Evolutionary conservation across 2,797 vertebrate genomes (phyloP), one percentile per base, ranked within the genome.

Genomic region (Notolepis coatsorum): DNA sequence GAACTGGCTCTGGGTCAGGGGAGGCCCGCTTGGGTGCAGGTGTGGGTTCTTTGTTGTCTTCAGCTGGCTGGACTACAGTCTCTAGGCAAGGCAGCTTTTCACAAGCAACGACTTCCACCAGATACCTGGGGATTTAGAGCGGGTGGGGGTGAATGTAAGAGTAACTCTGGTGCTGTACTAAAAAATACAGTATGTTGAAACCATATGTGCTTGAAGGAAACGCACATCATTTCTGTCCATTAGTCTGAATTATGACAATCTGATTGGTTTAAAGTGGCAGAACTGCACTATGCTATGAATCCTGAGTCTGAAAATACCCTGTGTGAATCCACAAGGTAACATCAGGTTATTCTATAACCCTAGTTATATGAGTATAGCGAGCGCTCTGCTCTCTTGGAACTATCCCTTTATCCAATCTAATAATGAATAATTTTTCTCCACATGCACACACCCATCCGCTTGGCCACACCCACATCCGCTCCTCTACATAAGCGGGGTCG

Each of bases 71-170:
- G 21, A 41, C 9, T 21, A 68, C 65, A 49, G 51, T 18, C 48
- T n/a, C n/a, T n/a, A n/a, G 38, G 24, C 6, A 3, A 6, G 6
- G 4, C 0, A 25, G 2, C 2, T 58, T 72, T 30, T 71, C 71
- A 57, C 71, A 56, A 0, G 75, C 65, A 60, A 79, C 73, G n/a
- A 85, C 12, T 13, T 90, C 86, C 3, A 82, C 7, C 41, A 80
- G 30, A 54, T 65, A 78, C 61, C 92, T 92, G 74, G 8, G 71
- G 28, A 61, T 38, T 41, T 35, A 39, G 9, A 7, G 15, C 7
- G 1, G 43, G 7, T 20, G 45, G 23, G 28, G 4, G 59, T 1
- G 20, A 45, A 18, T 0, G n/a, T 39, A 2, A 57, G 17, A 38
- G 2, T 3, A 69, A 45, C 5, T 23, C 35, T 41, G 31, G 15